Base-by-base conservation (phyloP, 2,888 invertebrate species). In the Laspeyria flexula region DNA sequence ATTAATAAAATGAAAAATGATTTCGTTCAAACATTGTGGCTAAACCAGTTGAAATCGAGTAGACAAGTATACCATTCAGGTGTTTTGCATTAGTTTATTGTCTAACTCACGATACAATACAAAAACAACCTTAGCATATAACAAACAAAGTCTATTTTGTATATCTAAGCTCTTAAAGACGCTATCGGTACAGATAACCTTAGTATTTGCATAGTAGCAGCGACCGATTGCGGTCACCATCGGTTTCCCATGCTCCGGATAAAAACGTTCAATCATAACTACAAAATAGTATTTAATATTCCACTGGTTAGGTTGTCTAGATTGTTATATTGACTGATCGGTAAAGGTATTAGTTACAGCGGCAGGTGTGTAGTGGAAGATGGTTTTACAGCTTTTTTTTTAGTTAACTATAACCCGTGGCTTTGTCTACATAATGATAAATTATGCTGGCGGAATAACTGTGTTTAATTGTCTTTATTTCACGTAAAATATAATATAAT, bases 81-180 rank as follows among this genome's bases (percentile, higher is more conserved):
- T 60, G 61, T 57, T 65, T 70, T 63, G 61, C 60, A 65, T 65
- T 52, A 70, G 70, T 71, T 71, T 70, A 66, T 66, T 66, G 66
- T 66, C 55, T 52, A 48, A 27, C 31, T 15, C 6, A 3, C 5
- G 0, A 3, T 7, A 0, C 16, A 43, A 16, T 0, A 1, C 1
- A 35, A 54, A 40, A 10, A 1, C 5, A 21, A 46, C 43, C 35
- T 4, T 52, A 13, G 12, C 0, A 0, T 0, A 0, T 0, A 5
- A 0, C 0, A 0, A 0, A 0, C 35, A 52, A 0, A 11, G 49
- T 48, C 0, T n/a, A 5, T 5, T 39, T 25, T 52, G 7, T 7
- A 3, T 4, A 25, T 1, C 25, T 7, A 7, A 25, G 7, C 9
- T 25, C 4, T 25, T 1, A 25, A 1, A 25, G 5, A 18, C 18